phyloP scores from a whole-genome alignment of 2,888 invertebrate genomes.

The Lycaena phlaeas region DNA sequence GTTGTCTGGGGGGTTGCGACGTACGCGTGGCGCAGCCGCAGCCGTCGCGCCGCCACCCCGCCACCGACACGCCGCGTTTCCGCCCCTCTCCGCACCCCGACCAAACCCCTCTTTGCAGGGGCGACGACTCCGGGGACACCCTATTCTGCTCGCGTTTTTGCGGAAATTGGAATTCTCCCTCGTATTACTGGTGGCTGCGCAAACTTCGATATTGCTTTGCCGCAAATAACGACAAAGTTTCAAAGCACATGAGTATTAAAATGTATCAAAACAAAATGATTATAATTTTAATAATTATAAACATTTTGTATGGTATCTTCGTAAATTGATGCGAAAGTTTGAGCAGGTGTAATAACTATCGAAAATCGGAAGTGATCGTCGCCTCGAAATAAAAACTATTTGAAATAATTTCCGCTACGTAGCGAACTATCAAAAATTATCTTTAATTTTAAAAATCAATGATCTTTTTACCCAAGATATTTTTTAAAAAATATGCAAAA shows the following conservation, averaged over 20 bases:
- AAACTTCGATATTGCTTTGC: slow-evolving; percentile 17
- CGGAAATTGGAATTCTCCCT: slow-evolving; percentile 58
- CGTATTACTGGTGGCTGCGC: slow-evolving; percentile 29
- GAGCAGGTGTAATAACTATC: not conserved
- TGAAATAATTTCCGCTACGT: too few relatives aligned
- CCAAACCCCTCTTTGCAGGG: slow-evolving; percentile 35
- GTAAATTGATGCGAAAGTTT: not conserved
- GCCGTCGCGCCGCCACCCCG: slow-evolving; percentile 25
- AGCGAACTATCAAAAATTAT: too few relatives aligned
- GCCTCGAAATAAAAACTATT: not conserved
- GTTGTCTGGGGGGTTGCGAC: slow-evolving; percentile 37
- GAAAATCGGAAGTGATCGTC: not conserved
- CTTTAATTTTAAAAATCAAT: too few relatives aligned
- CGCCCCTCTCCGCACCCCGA: slow-evolving; percentile 22
- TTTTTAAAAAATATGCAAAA: too few relatives aligned
- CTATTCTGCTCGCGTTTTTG: slow-evolving; percentile 50
- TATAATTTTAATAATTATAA: too few relatives aligned
- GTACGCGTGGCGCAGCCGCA: slow-evolving; percentile 42
- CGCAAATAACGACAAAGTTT: not conserved
- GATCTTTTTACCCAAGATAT: too few relatives aligned
- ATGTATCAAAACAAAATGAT: not conserved
- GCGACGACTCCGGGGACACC: slow-evolving; percentile 45
- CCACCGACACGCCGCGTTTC: slow-evolving; percentile 19
- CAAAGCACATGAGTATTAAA: not conserved
- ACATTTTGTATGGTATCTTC: too few relatives aligned